Conservation (phyloP, 2,797 vertebrate genomes). For the Pygocentrus nattereri region DNA sequence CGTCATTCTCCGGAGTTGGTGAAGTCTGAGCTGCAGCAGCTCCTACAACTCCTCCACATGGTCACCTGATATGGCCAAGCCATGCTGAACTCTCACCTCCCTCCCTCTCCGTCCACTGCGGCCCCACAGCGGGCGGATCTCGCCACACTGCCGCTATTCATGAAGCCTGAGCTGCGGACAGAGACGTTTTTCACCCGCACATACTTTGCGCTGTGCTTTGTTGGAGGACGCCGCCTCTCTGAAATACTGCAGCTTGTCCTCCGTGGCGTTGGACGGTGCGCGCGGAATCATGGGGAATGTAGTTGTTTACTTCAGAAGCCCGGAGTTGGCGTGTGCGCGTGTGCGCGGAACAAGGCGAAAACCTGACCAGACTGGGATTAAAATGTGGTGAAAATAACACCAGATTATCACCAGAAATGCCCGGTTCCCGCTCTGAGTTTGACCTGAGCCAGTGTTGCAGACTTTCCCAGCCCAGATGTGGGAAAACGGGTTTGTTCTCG, state of each 20-base stretch:
- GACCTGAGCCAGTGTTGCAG: too few relatives aligned
- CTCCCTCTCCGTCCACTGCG: slow-evolving; percentile 40
- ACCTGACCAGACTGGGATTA: neutral
- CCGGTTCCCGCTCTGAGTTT: too few relatives aligned
- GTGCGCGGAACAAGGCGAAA: neutral
- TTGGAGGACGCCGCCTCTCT: slow-evolving; percentile 27
- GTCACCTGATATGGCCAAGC: slow-evolving; percentile 73
- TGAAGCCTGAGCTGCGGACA: neutral
- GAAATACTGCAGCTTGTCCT: neutral
- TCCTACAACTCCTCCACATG: slow-evolving; percentile 59
- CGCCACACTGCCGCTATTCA: slow-evolving; percentile 40
- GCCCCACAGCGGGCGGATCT: slow-evolving; percentile 34
- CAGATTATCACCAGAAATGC: too few relatives aligned
- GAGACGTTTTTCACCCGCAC: neutral
- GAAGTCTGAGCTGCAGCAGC: slow-evolving; percentile 38
- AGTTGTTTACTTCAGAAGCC: slow-evolving; percentile 34
- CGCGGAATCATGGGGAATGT: slow-evolving; percentile 55
- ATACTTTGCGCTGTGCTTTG: neutral
- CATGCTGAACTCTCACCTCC: slow-evolving; percentile 72
- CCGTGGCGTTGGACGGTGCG: too few relatives aligned
- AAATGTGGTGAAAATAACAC: neutral
- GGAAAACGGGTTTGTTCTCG: too few relatives aligned
- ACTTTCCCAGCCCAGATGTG: too few relatives aligned
- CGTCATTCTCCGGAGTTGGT: slow-evolving; percentile 64
- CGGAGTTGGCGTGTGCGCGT: neutral